Conservation (phyloP, 2,113 vertebrate genomes). For the Pongo abelii region DNA sequence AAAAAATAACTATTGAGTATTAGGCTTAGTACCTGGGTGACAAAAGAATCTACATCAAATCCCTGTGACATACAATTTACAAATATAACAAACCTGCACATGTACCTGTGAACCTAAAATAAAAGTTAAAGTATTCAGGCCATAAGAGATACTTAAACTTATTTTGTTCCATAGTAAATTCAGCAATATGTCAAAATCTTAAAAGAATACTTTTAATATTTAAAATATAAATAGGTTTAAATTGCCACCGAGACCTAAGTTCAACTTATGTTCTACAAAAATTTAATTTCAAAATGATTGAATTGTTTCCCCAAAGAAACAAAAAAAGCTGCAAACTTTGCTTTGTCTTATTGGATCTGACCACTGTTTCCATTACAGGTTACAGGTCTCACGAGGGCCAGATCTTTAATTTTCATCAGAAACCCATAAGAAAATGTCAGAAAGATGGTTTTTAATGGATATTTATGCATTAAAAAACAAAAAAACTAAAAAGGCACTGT, state of each 20-base stretch:
- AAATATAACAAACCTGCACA: no score
- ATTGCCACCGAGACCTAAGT: neutral
- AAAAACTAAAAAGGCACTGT: neutral
- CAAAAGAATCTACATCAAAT: no score
- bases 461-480: neutral
- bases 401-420: neutral
- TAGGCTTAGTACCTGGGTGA: no score
- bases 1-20: no score
- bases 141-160: neutral
- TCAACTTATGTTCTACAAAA: neutral
- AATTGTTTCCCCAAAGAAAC: conserved; percentile 30
- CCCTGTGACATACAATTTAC: no score
- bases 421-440: neutral
- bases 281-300: conserved; percentile 21
- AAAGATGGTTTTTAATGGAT: neutral
- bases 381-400: neutral
- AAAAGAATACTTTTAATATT: neutral
- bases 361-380: neutral
- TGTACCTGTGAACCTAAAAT: no score
- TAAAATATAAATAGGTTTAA: neutral
- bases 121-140: neutral
- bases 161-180: neutral
- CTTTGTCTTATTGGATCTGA: neutral
- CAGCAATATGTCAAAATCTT: conserved; percentile 32
- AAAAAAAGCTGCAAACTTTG: neutral